phyloP scores from a whole-genome alignment of 1,140 invertebrate genomes.

The Leptinotarsa defecta region DNA sequence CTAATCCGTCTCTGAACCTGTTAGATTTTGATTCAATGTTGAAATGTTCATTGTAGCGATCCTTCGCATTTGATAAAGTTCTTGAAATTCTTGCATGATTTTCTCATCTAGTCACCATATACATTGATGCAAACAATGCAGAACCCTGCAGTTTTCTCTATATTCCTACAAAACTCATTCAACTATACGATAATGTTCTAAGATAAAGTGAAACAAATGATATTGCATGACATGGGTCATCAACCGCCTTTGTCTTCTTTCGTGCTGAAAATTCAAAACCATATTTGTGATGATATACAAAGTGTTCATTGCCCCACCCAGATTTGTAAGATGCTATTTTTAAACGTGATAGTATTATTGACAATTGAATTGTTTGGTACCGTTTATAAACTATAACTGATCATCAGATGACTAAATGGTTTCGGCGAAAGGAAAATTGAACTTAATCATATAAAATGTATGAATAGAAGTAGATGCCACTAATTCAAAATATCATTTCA shows the following conservation, averaged over 20 bases:
- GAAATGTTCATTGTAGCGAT: too few species aligned
- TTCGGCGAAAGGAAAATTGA: too few species aligned
- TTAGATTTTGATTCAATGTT: too few species aligned
- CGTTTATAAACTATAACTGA: too few species aligned
- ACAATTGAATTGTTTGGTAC: too few species aligned
- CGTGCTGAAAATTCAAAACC: neutral
- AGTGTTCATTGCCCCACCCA: neutral
- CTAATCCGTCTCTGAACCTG: too few species aligned
- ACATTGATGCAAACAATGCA: neutral
- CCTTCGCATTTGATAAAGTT: too few species aligned
- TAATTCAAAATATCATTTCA: too few species aligned
- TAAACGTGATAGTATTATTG: neutral
- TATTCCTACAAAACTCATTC: neutral
- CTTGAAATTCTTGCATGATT: too few species aligned
- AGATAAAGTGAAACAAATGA: constrained; percentile 4
- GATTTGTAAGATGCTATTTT: neutral
- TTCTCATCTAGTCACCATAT: neutral
- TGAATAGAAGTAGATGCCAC: too few species aligned
- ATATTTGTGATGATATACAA: neutral
- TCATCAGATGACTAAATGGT: too few species aligned
- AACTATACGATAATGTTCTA: constrained; percentile 12
- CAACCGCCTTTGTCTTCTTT: constrained; percentile 11
- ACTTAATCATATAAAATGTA: too few species aligned
- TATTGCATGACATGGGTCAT: constrained; percentile 9
- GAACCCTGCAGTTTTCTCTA: neutral